These are phyloP conservation scores for Clepsis dumicolana DNA, from an alignment of 2,888 invertebrate species.

Conservation along the genomic window DNA sequence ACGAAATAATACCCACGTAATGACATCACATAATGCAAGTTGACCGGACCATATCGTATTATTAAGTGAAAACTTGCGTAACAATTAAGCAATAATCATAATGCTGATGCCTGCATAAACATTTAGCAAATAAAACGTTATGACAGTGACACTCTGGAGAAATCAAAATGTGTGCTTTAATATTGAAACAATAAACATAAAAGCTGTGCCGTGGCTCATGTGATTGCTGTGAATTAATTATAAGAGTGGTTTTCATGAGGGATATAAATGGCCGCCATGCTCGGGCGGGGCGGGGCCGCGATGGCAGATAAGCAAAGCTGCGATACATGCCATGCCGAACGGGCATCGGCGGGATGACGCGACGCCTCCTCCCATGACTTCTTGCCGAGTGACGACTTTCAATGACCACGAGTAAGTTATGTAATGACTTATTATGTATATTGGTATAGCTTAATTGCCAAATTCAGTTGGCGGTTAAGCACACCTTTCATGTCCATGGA, in stretches of 20 bases:
- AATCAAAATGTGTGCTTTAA: constrained; percentile 82
- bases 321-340: constrained; percentile 48
- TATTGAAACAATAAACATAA: constrained; percentile 85
- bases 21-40: constrained; percentile 19
- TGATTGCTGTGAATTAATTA: constrained; percentile 86
- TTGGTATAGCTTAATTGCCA: too few species aligned
- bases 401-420: not conserved
- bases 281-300: constrained; percentile 55
- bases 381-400: not conserved
- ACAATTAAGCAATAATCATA: constrained; percentile 65
- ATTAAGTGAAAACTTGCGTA: constrained; percentile 75
- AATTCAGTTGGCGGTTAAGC: too few species aligned
- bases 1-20: constrained; percentile 8
- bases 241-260: constrained; percentile 82
- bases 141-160: constrained; percentile 81
- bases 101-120: constrained; percentile 60
- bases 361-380: constrained; percentile 27
- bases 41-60: constrained; percentile 58
- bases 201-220: constrained; percentile 75
- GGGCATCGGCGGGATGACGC: constrained; percentile 40
- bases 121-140: constrained; percentile 74
- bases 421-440: too few species aligned
- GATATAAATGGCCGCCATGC: constrained; percentile 66
- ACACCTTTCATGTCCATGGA: too few species aligned
- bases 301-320: constrained; percentile 77